Evolutionary conservation across 1,140 invertebrate genomes (phyloP), one percentile per base, ranked within the genome.

Genomic region (Xylocopa sonorina): DNA sequence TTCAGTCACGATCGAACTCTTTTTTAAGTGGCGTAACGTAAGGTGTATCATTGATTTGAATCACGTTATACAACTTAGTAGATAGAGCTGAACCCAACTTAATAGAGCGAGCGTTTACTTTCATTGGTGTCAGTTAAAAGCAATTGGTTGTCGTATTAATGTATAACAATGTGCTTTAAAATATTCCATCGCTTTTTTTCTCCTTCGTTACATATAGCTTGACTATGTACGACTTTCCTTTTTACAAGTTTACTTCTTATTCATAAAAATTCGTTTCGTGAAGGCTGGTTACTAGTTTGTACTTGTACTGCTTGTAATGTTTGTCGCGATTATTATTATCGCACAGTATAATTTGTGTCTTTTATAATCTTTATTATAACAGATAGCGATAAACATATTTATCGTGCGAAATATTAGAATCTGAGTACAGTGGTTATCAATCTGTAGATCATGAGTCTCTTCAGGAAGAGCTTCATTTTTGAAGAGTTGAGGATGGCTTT

Each of bases 91-190:
- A n/a, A n/a, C 38, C 48, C 43, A 41, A n/a, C 64, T 77, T 74
- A 55, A 71, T 62, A 78, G 38, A 67, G 21, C 41, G 51, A 48
- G 38, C 51, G 21, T 78, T 82, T 78, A 87, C 67, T 67, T 76
- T 58, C 41, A 79, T 86, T 82, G 55, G 69, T 62, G 72, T 7
- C 48, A 76, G 55, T 86, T 82, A 69, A 76, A 62, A 18, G 32
- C 75, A 73, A 85, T 81, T 85, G 74, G 24, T 60, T 80, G 58
- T 76, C 55, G 38, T 71, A 83, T 72, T n/a, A 24, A 53, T 53
- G 34, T 48, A 64, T 6, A 38, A 43, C 18, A 43, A 14, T 27
- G 0, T 7, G 21, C 18, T 46, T 46, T 14, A 16, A 4, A 50
- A 46, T n/a, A n/a, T n/a, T n/a, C n/a, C n/a, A n/a, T n/a, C 3